Evolutionary conservation across 2,797 vertebrate species (phyloP).

Genomic region (Leptatherina wallacei): DNA sequence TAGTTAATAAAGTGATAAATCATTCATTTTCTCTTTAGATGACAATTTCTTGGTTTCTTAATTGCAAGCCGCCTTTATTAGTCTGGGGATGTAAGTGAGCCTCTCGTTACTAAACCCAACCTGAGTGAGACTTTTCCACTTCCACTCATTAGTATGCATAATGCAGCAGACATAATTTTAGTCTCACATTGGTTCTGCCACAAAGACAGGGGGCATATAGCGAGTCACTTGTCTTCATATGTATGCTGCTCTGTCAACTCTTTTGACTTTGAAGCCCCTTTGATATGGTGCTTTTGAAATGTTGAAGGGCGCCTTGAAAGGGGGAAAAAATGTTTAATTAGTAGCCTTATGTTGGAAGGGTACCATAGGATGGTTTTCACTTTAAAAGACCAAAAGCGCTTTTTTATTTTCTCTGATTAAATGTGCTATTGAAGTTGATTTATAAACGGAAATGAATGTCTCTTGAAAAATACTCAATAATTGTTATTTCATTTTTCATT

Average conservation of each 20-base stretch:
- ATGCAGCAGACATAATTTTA: slow-evolving; percentile 39
- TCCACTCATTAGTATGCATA: slow-evolving; percentile 46
- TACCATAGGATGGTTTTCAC: slow-evolving; percentile 55
- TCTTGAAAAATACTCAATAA: slow-evolving; percentile 68
- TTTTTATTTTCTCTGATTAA: slow-evolving; percentile 61
- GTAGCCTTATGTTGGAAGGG: slow-evolving; percentile 62
- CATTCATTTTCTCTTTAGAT: slow-evolving; percentile 15
- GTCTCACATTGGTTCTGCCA: slow-evolving; percentile 38
- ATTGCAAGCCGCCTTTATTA: slow-evolving; percentile 18
- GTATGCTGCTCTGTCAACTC: slow-evolving; percentile 69
- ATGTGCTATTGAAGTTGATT: slow-evolving; percentile 72
- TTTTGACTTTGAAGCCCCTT: slow-evolving; percentile 78
- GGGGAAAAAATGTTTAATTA: slow-evolving; percentile 78
- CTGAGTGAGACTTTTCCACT: slow-evolving; percentile 6
- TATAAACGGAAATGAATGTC: slow-evolving; percentile 71
- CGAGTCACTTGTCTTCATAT: slow-evolving; percentile 62
- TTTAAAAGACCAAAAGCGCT: slow-evolving; percentile 38
- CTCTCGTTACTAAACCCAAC: neutral
- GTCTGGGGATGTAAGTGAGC: neutral
- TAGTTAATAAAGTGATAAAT: slow-evolving; percentile 9
- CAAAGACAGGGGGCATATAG: slow-evolving; percentile 44
- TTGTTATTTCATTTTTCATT: slow-evolving; percentile 75
- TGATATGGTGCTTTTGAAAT: slow-evolving; percentile 81
- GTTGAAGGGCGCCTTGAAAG: slow-evolving; percentile 80
- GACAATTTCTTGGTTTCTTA: neutral